Percentiles rank a stretch among this genome's conserved stretches.
phyloP scores from a whole-genome alignment of 2,888 invertebrate species.

The Sphecodes monilicornis region DNA sequence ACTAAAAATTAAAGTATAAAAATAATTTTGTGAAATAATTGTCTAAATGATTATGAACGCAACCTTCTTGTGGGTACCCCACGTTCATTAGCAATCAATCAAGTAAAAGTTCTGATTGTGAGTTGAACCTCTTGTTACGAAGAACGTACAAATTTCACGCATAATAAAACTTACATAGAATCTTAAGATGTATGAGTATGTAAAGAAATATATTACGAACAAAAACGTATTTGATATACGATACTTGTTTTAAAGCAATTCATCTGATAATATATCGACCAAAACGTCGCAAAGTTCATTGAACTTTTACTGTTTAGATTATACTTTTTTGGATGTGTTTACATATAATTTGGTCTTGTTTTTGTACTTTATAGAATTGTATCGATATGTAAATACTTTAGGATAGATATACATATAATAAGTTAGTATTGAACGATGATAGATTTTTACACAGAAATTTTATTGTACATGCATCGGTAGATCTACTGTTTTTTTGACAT shows the following conservation, averaged over 20 bases:
- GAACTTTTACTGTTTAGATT: constrained; percentile 20
- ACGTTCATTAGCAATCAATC: background rate
- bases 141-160: constrained; percentile 53
- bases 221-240: constrained; percentile 27
- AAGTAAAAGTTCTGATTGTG: constrained; percentile 12
- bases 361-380: constrained; percentile 30
- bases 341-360: constrained; percentile 44
- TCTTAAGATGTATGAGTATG: constrained; percentile 40
- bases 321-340: constrained; percentile 22
- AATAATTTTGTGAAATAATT: constrained; percentile 32
- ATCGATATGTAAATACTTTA: constrained; percentile 4
- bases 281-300: background rate
- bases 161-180: constrained; percentile 40
- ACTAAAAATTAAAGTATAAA: constrained; percentile 7
- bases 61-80: background rate
- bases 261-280: background rate
- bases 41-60: constrained; percentile 1
- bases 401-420: background rate
- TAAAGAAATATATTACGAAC: constrained; percentile 30
- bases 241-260: constrained; percentile 17
- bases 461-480: constrained; percentile 27
- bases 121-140: constrained; percentile 5
- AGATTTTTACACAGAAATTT: constrained; percentile 46
- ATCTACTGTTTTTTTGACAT: constrained; percentile 34
- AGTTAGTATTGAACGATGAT: constrained; percentile 6